Percentiles rank a stretch among this genome's conserved stretches.
phyloP scores from a whole-genome alignment of 2,797 vertebrate genomes.

The Anniella stebbinsi region DNA sequence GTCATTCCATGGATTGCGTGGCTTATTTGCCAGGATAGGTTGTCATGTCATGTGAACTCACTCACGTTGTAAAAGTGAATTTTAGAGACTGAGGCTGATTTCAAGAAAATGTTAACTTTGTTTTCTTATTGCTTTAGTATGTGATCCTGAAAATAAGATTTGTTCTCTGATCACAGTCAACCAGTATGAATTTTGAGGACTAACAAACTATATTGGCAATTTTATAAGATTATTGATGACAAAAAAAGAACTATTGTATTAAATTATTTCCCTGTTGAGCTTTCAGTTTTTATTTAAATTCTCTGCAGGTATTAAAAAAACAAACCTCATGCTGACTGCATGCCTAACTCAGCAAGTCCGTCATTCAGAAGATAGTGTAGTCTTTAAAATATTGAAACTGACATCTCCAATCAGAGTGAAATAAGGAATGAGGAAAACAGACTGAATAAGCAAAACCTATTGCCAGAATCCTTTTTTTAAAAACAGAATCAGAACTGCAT shows the following conservation, averaged over 20 bases:
- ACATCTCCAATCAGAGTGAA: conserved; percentile 58
- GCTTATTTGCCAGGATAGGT: too few relatives aligned
- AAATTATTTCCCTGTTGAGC: neutral
- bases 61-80: neutral
- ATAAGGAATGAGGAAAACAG: conserved; percentile 63
- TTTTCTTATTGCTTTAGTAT: neutral
- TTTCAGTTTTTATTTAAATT: conserved; percentile 3
- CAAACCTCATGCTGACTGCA: neutral
- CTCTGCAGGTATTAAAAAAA: conserved; percentile 19
- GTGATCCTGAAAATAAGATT: neutral
- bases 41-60: too few relatives aligned
- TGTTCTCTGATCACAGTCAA: neutral
- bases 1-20: too few relatives aligned
- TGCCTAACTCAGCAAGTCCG: conserved; percentile 20
- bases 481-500: neutral
- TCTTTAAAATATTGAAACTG: conserved; percentile 54
- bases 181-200: neutral
- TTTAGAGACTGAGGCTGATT: neutral
- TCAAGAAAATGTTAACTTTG: neutral
- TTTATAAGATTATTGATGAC: conserved; percentile 37
- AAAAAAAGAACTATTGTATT: conserved; percentile 33
- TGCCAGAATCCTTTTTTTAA: conserved; percentile 52
- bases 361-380: conserved; percentile 33
- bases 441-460: conserved; percentile 62
- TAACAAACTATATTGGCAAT: neutral